phyloP scores from a whole-genome alignment of 2,113 vertebrate genomes.

The Nothobranchius furzeri region DNA sequence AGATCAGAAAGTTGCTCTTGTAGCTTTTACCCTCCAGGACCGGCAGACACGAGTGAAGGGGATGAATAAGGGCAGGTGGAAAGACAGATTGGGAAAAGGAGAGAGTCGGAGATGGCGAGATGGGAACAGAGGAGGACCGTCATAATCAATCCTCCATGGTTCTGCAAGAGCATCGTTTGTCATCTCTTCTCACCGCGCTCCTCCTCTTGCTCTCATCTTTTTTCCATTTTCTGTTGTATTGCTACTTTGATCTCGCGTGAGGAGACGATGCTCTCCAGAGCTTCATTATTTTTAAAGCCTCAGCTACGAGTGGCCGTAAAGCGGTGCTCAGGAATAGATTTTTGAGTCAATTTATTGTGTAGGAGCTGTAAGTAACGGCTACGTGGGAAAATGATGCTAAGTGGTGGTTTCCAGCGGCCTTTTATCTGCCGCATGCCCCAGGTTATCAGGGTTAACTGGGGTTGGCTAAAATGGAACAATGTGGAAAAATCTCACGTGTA shows the following conservation, averaged over 20 bases:
- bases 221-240: conserved; percentile 53
- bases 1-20: conserved; percentile 61
- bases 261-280: conserved; percentile 60
- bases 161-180: conserved; percentile 70
- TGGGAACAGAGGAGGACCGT: conserved; percentile 49
- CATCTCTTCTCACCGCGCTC: conserved; percentile 57
- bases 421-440: conserved; percentile 35
- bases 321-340: conserved; percentile 71
- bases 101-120: conserved; percentile 31
- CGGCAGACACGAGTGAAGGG: conserved; percentile 5
- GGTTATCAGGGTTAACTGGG: conserved; percentile 46
- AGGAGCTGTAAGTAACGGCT: conserved; percentile 53
- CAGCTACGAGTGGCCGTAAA: conserved; percentile 65
- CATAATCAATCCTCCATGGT: conserved; percentile 73
- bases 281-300: conserved; percentile 74
- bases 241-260: conserved; percentile 60
- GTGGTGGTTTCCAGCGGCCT: conserved; percentile 40
- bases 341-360: conserved; percentile 61
- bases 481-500: conserved; percentile 35
- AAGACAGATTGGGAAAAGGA: conserved; percentile 35
- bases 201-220: conserved; percentile 54
- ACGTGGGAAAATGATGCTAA: conserved; percentile 51
- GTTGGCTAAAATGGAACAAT: conserved; percentile 38
- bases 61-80: conserved; percentile 26
- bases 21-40: conserved; percentile 4